Conservation (phyloP, 2,797 vertebrate species). For the Selene dorsalis region DNA sequence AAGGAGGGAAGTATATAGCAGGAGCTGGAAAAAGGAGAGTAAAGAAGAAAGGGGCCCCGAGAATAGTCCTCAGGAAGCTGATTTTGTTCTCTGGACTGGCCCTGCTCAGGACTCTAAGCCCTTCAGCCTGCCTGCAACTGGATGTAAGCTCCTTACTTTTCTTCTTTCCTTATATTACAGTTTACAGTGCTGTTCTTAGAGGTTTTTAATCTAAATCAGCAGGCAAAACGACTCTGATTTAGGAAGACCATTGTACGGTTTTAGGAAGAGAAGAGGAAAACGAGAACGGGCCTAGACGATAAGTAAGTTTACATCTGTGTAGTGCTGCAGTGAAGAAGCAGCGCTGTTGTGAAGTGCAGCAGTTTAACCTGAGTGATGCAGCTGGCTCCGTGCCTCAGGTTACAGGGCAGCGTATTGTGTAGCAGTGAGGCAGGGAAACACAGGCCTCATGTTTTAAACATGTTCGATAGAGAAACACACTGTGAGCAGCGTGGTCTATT, state of each 20-base stretch:
- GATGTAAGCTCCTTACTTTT: slow-evolving; percentile 71
- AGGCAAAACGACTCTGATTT: slow-evolving; percentile 3
- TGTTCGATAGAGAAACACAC: slow-evolving; percentile 31
- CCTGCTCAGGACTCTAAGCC: slow-evolving; percentile 45
- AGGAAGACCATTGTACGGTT: background rate
- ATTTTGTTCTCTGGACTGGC: slow-evolving; percentile 53
- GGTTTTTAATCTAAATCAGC: background rate
- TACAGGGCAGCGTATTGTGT: slow-evolving; percentile 71
- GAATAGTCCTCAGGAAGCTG: slow-evolving; percentile 47
- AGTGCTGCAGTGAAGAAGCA: too few species aligned
- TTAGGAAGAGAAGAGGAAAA: background rate
- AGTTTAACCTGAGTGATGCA: slow-evolving; percentile 51
- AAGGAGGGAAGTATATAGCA: slow-evolving; percentile 2
- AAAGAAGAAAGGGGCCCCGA: slow-evolving; percentile 8
- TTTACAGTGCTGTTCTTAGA: background rate
- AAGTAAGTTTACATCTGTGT: background rate
- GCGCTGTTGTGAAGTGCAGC: slow-evolving; percentile 18
- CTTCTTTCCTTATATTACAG: slow-evolving; percentile 7
- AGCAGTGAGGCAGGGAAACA: slow-evolving; percentile 31
- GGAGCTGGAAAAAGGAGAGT: slow-evolving; percentile 6
- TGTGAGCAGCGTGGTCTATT: background rate
- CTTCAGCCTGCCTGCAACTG: slow-evolving; percentile 50
- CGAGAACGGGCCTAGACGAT: background rate
- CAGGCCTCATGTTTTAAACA: slow-evolving; percentile 71
- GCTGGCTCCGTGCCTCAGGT: slow-evolving; percentile 64